Evolutionary conservation across 92 coral and sea anemone genomes (phyloP).

Genomic region (Chrysogorgia sp.): DNA sequence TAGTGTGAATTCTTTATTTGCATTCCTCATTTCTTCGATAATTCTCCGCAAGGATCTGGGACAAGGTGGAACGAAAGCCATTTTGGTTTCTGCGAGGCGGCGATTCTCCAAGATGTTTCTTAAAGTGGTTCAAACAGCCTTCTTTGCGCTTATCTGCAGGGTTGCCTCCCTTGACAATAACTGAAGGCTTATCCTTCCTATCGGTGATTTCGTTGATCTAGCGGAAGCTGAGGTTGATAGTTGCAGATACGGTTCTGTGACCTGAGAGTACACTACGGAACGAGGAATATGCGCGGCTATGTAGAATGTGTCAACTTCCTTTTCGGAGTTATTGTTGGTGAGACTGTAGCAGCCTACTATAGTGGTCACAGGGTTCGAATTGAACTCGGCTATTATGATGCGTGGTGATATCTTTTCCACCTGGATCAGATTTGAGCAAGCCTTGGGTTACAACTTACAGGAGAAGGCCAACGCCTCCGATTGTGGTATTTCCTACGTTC

Average conservation of each 20-base stretch:
- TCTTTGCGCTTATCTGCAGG: background rate
- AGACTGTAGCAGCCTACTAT: background rate
- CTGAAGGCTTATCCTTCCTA: constrained; percentile 9
- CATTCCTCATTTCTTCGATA: no score
- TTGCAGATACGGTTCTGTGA: background rate
- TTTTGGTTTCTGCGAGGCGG: background rate
- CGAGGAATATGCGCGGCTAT: background rate
- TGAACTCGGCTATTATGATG: background rate
- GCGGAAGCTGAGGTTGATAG: background rate
- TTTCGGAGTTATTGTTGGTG: background rate
- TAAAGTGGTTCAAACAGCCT: constrained; percentile 3
- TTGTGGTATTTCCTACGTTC: background rate
- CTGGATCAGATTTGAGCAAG: background rate
- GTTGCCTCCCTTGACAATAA: background rate
- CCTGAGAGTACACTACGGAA: background rate
- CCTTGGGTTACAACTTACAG: background rate
- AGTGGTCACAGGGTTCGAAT: constrained; percentile 3
- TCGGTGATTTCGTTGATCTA: background rate
- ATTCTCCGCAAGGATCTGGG: no score
- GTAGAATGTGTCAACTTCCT: constrained; percentile 14
- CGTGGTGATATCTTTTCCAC: background rate
- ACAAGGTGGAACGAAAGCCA: no score
- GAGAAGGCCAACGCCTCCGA: constrained; percentile 14
- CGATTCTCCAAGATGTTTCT: constrained; percentile 17
- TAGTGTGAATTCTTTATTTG: no score